These are phyloP conservation scores for Hoplostethus mediterraneus DNA, from an alignment of 2,797 vertebrate genomes.

Conservation along the genomic window DNA sequence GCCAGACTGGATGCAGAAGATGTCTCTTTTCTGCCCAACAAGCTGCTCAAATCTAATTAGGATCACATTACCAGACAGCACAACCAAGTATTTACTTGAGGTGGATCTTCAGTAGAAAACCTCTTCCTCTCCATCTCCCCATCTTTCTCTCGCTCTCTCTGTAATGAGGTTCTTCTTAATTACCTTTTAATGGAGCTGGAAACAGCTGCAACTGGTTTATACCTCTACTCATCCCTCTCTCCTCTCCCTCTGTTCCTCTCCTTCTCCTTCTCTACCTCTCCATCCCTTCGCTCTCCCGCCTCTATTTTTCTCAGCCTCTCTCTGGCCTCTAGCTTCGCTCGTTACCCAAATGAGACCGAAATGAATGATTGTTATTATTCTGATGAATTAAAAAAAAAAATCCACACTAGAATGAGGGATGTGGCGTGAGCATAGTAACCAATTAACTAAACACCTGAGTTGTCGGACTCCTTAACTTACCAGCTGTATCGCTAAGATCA, in stretches of 20 bases:
- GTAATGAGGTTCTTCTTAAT: conserved; percentile 76
- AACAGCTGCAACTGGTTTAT: conserved; percentile 71
- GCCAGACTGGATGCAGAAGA: conserved; percentile 55
- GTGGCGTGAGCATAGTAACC: too few species aligned
- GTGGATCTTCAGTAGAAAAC: conserved; percentile 64
- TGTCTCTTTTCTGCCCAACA: conserved; percentile 61
- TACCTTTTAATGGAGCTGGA: conserved; percentile 78
- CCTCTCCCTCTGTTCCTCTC: background rate
- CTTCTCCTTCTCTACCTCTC: background rate
- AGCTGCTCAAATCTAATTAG: conserved; percentile 64
- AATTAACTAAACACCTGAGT: too few species aligned
- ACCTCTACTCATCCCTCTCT: conserved; percentile 40
- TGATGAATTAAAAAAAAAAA: too few species aligned
- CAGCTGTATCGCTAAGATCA: too few species aligned
- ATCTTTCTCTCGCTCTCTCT: conserved; percentile 56
- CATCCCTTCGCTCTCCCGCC: conserved; percentile 5
- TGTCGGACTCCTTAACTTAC: too few species aligned
- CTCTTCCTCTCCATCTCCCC: conserved; percentile 56
- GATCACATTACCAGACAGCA: conserved; percentile 44
- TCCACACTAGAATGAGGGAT: too few species aligned
- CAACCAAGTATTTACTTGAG: conserved; percentile 50
- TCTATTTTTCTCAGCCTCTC: conserved; percentile 16
- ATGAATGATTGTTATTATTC: too few species aligned
- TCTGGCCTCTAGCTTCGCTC: background rate
- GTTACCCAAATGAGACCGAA: too few species aligned